phyloP scores from a whole-genome alignment of 2,113 vertebrate species.

The Podocnemis expansa region DNA sequence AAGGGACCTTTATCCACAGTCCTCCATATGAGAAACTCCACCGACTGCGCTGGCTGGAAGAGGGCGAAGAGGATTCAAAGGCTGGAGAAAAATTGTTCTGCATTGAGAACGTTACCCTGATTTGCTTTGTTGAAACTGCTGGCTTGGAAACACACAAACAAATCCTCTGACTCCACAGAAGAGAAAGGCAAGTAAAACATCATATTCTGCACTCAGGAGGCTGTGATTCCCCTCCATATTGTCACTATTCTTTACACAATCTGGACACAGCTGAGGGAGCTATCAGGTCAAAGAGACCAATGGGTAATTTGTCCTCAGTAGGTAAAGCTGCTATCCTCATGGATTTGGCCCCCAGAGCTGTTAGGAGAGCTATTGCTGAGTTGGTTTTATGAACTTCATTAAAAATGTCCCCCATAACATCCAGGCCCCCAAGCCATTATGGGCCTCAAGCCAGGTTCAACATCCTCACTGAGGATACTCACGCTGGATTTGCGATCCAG shows the following conservation, averaged over 20 bases:
- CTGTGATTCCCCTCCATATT: background rate
- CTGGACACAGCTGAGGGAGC: background rate
- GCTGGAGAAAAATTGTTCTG: background rate
- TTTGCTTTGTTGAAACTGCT: background rate
- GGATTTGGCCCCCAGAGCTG: background rate
- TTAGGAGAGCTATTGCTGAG: background rate
- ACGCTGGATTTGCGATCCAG: background rate
- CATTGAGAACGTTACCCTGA: background rate
- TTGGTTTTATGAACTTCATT: background rate
- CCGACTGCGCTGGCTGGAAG: background rate
- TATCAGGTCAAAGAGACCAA: background rate
- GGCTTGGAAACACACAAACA: background rate
- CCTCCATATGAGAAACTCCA: background rate
- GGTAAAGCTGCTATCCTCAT: background rate
- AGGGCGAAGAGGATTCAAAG: background rate
- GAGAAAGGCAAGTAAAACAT: background rate
- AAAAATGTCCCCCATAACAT: background rate
- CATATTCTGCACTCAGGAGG: background rate
- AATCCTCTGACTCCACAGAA: background rate
- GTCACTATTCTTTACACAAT: background rate
- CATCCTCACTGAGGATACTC: too few relatives aligned
- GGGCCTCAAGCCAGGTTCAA: background rate
- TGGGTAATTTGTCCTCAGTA: background rate
- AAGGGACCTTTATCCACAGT: background rate
- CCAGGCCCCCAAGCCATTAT: background rate